phyloP scores from a whole-genome alignment of 2,797 vertebrate genomes.

The Crenuchus spilurus region DNA sequence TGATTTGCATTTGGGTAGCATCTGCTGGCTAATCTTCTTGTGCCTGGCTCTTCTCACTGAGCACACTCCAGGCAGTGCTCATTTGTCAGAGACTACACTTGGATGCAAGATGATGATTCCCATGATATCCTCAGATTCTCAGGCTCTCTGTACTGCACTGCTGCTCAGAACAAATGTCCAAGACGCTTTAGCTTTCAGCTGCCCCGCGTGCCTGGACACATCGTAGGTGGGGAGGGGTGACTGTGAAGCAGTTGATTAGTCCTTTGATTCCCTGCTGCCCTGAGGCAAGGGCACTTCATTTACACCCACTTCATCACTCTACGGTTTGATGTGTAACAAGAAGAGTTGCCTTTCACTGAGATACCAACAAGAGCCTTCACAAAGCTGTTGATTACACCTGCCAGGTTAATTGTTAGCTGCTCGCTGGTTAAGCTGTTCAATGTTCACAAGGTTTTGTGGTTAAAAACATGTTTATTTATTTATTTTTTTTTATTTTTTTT shows the following conservation, averaged over 20 bases:
- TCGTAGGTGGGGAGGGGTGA: constrained; percentile 32
- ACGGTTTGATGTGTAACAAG: constrained; percentile 24
- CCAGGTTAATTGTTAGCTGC: constrained; percentile 36
- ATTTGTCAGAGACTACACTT: constrained; percentile 24
- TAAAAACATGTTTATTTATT: constrained; percentile 23
- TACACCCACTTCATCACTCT: constrained; percentile 44
- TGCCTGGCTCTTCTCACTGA: constrained; percentile 16
- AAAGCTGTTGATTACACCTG: constrained; percentile 34
- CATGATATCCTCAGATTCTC: constrained; percentile 13
- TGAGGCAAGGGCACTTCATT: constrained; percentile 42
- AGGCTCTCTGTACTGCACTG: not conserved
- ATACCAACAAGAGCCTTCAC: constrained; percentile 27
- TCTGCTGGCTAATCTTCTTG: constrained; percentile 36
- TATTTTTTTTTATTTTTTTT: too few species aligned
- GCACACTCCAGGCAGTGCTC: constrained; percentile 9
- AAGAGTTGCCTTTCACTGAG: constrained; percentile 29
- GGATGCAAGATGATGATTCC: constrained; percentile 25
- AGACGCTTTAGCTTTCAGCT: constrained; percentile 9
- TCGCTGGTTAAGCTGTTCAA: constrained; percentile 30
- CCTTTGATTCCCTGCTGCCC: constrained; percentile 46
- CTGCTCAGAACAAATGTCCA: constrained; percentile 30
- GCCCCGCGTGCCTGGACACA: constrained; percentile 5
- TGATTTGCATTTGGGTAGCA: constrained; percentile 40
- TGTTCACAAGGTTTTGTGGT: constrained; percentile 12
- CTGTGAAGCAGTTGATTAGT: constrained; percentile 46